Conservation (phyloP, 30 jellyfish, hydroid and myxozoan species). For the Pseudorhiza aurosa region DNA sequence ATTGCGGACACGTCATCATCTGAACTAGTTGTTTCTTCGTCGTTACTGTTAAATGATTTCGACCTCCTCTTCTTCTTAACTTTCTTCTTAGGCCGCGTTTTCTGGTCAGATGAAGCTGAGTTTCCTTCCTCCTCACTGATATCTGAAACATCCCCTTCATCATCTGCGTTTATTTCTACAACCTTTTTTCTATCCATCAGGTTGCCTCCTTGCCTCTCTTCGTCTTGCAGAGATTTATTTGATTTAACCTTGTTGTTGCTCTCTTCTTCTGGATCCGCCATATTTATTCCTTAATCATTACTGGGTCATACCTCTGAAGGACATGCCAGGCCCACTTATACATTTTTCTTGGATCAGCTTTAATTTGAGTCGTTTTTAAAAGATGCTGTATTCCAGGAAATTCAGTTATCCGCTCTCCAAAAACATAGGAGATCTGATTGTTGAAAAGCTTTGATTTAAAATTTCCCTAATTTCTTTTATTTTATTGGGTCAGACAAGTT, state of each 20-base stretch:
- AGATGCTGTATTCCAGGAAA: no score
- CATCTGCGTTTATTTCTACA: constrained; percentile 58
- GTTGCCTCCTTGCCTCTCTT: not conserved
- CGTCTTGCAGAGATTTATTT: constrained; percentile 7
- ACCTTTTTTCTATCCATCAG: not conserved
- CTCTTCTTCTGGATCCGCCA: constrained; percentile 58
- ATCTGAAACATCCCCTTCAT: constrained; percentile 68
- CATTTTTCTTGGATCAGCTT: no score
- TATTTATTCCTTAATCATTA: constrained; percentile 9
- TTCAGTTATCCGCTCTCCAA: no score
- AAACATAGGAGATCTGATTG: no score
- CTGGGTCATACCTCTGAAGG: constrained; percentile 8
- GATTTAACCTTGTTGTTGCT: constrained; percentile 1
- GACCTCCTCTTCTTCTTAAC: constrained; percentile 72
- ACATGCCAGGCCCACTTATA: not conserved
- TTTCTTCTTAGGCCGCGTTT: constrained; percentile 61
- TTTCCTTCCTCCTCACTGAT: constrained; percentile 68
- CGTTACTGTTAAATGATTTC: constrained; percentile 53
- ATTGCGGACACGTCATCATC: constrained; percentile 45
- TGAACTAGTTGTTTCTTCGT: constrained; percentile 41
- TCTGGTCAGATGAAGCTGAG: constrained; percentile 35
- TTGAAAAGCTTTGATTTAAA: no score
- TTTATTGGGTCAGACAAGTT: no score
- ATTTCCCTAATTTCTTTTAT: no score
- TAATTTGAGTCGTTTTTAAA: no score